These are phyloP conservation scores for Monopis laevigella DNA, from an alignment of 2,888 invertebrate species.

Conservation along the genomic window DNA sequence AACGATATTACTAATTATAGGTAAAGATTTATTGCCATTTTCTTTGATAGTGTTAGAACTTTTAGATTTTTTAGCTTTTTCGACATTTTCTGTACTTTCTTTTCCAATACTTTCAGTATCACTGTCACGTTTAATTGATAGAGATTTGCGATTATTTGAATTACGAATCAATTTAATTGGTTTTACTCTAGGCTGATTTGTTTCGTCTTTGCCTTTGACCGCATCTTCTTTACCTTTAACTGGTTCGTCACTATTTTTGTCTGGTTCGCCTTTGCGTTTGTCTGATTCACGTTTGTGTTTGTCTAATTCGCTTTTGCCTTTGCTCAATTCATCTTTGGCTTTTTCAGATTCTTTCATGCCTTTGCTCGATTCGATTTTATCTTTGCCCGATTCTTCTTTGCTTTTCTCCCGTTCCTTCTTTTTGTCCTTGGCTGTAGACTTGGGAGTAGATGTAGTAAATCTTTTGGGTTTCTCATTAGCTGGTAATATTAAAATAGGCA, in stretches of 20 bases:
- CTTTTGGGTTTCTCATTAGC: no score
- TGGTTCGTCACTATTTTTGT: no score
- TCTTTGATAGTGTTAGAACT: no score
- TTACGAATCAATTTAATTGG: conserved; percentile 5
- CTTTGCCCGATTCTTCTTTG: no score
- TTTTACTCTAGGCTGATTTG: neutral
- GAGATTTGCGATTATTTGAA: neutral
- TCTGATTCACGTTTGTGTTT: no score
- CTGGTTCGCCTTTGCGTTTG: neutral
- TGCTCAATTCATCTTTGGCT: neutral
- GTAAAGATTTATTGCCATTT: neutral
- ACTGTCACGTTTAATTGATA: neutral
- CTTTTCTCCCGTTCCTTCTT: conserved; percentile 20
- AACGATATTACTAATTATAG: no score
- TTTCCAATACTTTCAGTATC: neutral
- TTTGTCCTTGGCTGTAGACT: conserved; percentile 14
- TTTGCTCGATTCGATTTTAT: no score
- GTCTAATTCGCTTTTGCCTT: no score
- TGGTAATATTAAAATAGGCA: no score
- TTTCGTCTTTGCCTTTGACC: no score
- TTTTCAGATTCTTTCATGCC: conserved; percentile 20
- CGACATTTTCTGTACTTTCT: neutral
- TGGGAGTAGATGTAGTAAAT: conserved; percentile 1
- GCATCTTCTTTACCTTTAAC: no score
- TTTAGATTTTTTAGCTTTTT: no score